These are phyloP conservation scores for Agrochola lota DNA, from an alignment of 2,888 invertebrate genomes.

Conservation along the genomic window DNA sequence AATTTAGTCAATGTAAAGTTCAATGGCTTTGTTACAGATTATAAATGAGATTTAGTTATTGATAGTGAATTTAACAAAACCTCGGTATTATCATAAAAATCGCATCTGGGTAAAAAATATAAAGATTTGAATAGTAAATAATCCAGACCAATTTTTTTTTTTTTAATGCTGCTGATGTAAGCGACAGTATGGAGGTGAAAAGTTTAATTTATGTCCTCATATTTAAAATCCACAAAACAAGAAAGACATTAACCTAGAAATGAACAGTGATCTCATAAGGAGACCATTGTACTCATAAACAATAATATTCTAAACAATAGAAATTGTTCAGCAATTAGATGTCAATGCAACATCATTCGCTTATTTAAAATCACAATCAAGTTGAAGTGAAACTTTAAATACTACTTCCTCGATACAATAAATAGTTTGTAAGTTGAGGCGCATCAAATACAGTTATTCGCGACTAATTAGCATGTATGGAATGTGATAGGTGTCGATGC, in stretches of 20 bases:
- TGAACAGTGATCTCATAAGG: conserved; percentile 28
- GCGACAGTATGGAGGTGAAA: not conserved
- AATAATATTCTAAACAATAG: conserved; percentile 32
- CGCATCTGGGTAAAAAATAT: not conserved
- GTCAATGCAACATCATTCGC: conserved; percentile 16
- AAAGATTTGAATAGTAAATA: not conserved
- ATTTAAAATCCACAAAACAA: conserved; percentile 29
- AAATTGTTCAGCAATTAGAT: conserved; percentile 7
- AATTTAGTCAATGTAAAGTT: conserved; percentile 38
- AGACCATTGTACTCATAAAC: conserved; percentile 28
- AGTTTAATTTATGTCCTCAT: not conserved
- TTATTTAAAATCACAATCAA: conserved; percentile 39
- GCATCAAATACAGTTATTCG: conserved; percentile 85
- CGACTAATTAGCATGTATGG: conserved; percentile 87
- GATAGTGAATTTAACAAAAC: conserved; percentile 13
- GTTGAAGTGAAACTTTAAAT: conserved; percentile 48
- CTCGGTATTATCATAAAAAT: not conserved
- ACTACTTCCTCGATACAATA: conserved; percentile 68
- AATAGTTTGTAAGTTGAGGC: conserved; percentile 79
- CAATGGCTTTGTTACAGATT: conserved; percentile 17
- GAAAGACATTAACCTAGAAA: conserved; percentile 62
- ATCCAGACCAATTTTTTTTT: not conserved
- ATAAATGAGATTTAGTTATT: conserved; percentile 12
- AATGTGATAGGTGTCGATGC: conserved; percentile 71
- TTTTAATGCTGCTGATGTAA: no score